These are phyloP conservation scores for Bombus picipes DNA, from an alignment of 1,140 invertebrate genomes.

Conservation along the genomic window DNA sequence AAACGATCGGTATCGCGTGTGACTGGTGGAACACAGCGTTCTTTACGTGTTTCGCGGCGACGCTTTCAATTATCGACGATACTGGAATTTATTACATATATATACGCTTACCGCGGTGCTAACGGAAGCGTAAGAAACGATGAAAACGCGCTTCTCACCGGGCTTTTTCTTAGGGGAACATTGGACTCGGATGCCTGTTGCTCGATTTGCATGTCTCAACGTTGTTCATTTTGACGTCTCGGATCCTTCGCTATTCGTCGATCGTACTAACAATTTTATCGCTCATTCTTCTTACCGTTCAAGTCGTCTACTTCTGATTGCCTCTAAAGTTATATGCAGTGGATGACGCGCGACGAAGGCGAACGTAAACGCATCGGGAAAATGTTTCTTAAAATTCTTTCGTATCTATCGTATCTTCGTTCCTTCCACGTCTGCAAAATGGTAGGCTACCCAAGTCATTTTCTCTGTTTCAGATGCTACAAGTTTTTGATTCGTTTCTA, in stretches of 20 bases:
- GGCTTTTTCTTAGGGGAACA: background rate
- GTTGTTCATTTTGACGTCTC: background rate
- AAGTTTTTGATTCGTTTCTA: background rate
- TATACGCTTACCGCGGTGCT: background rate
- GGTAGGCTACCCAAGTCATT: background rate
- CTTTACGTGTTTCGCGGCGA: conserved; percentile 45
- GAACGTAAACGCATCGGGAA: background rate
- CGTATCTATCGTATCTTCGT: background rate
- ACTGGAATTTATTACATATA: conserved; percentile 21
- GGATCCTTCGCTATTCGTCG: background rate
- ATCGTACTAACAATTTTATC: background rate
- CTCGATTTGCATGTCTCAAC: conserved; percentile 11
- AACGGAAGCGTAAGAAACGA: background rate
- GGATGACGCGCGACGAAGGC: background rate
- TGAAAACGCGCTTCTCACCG: background rate
- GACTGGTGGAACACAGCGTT: conserved; percentile 33
- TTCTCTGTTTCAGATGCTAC: background rate
- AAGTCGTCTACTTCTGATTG: background rate
- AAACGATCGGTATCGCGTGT: conserved; percentile 45
- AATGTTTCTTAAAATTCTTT: background rate
- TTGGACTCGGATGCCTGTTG: no score
- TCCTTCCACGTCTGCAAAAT: background rate
- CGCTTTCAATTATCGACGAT: conserved; percentile 53
- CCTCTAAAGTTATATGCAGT: background rate
- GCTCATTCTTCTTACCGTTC: background rate